Conservation (phyloP, 2,113 vertebrate genomes). For the Dicentrarchus labrax region DNA sequence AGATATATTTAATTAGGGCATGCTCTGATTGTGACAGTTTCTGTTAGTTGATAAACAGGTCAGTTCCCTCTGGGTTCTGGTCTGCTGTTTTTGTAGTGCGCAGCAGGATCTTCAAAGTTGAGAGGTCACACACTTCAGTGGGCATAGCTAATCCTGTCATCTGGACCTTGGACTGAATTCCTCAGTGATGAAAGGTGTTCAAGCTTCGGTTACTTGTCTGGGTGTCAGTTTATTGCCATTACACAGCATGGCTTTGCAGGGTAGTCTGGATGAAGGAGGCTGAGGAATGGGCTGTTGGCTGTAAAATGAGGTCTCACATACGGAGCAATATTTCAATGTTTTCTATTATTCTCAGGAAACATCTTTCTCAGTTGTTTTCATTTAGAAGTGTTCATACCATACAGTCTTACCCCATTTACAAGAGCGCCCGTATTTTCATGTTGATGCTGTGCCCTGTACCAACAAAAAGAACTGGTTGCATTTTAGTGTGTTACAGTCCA, state of each 20-base stretch:
- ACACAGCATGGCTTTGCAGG: slow-evolving; percentile 12
- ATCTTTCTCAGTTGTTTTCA: not conserved
- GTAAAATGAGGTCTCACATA: slow-evolving; percentile 5
- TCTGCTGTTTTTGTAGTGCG: slow-evolving; percentile 29
- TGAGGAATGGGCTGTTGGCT: not conserved
- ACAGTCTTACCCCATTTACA: not conserved
- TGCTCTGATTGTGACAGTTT: slow-evolving; percentile 14
- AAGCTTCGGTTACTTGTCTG: slow-evolving; percentile 32
- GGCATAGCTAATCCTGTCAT: slow-evolving; percentile 45
- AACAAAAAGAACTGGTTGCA: not conserved
- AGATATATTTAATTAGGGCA: not conserved
- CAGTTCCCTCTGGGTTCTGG: slow-evolving; percentile 33
- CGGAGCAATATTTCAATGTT: not conserved
- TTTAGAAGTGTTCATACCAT: not conserved
- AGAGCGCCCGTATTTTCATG: not conserved
- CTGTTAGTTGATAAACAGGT: slow-evolving; percentile 19
- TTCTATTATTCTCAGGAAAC: not conserved
- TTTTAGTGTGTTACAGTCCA: not conserved
- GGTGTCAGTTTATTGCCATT: slow-evolving; percentile 31
- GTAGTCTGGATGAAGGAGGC: slow-evolving; percentile 9
- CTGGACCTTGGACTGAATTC: slow-evolving; percentile 33
- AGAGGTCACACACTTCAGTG: slow-evolving; percentile 45
- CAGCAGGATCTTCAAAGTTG: slow-evolving; percentile 34
- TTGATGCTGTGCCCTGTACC: not conserved
- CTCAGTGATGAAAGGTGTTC: slow-evolving; percentile 49